A percentile compares a stretch with the other conserved stretches of the same genome.
These are phyloP conservation scores for Trachythela sp. DNA, from an alignment of 64 coral and sea anemone genomes.

Conservation along the genomic window DNA sequence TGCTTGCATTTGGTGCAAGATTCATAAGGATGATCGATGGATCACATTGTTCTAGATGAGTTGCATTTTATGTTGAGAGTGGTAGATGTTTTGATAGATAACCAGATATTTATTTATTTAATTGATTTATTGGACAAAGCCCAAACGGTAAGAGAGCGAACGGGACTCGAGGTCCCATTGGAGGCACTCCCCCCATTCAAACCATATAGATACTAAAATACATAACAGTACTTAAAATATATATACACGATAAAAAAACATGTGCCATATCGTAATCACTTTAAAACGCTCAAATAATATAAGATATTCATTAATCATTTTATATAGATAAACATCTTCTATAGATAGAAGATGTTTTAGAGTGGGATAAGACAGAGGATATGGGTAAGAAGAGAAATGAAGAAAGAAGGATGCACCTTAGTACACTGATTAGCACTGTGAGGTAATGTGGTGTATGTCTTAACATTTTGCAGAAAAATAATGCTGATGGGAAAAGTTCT, in stretches of 20 bases:
- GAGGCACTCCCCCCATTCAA: too few species aligned
- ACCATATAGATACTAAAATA: too few species aligned
- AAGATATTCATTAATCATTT: too few species aligned
- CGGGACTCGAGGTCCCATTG: too few species aligned
- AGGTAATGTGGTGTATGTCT: conserved; percentile 20
- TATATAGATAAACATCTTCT: too few species aligned
- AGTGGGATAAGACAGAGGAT: conserved; percentile 38
- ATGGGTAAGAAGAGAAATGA: conserved; percentile 27
- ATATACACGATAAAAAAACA: too few species aligned
- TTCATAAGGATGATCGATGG: conserved; percentile 38
- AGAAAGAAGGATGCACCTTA: conserved; percentile 11
- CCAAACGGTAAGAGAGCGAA: too few species aligned
- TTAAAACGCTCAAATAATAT: too few species aligned
- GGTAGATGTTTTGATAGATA: conserved; percentile 35
- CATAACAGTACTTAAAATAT: too few species aligned
- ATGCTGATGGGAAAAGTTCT: conserved; percentile 52
- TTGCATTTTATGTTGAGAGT: conserved; percentile 52
- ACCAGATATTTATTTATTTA: too few species aligned
- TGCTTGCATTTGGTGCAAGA: conserved; percentile 48
- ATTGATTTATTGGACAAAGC: too few species aligned
- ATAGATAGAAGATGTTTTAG: conserved; percentile 51
- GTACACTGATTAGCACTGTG: conserved; percentile 20
- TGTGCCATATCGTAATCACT: too few species aligned
- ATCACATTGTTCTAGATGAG: conserved; percentile 43
- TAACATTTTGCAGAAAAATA: conserved; percentile 38